Evolutionary conservation across 2,113 vertebrate genomes (phyloP), one percentile per base, ranked within the genome.

Genomic region (Trematomus loennbergii): DNA sequence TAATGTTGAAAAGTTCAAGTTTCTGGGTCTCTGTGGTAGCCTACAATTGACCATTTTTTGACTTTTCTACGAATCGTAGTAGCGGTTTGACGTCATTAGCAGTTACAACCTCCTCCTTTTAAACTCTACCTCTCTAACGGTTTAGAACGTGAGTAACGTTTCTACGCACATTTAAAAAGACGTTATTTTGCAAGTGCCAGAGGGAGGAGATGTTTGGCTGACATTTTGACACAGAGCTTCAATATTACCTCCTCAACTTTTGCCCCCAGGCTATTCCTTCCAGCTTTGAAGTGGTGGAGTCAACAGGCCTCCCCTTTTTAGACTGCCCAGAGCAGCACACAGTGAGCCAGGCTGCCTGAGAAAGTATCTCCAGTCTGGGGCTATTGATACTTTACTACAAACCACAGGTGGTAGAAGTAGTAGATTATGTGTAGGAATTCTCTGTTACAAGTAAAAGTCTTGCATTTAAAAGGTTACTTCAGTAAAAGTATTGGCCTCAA

Each of bases 231-330:
- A 71, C 52, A 9, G 48, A 64, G 77, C 55, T 79, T 81, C 54
- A 68, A 81, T 72, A 2, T 81, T 78, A 75, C 65, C 81, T 86
- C 66, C 75, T 88, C 46, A 85, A 78, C 83, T 82, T 75, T 72
- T 83, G 76, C 82, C 88, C 84, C n/a, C 75, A 43, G 79, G 89
- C 86, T 75, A 9, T 18, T 93, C 89, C 88, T 89, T 88, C 84
- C 85, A 65, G 69, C 92, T 89, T 88, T 90, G 88, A 91, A 91
- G 89, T 85, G 73, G 43, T 54, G 53, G 70, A 83, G 82, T 75
- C 80, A 81, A 86, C 87, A 85, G 91, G 89, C 90, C 91, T 89
- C 82, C 71, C 43, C 11, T 79, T 63, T 85, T 86, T 82, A 86
- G 77, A 65, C 73, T 65, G 75, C 79, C 67, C 72, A 25, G 58